Evolutionary conservation across 2,888 invertebrate genomes (phyloP).

Genomic region (Papilio protenor): DNA sequence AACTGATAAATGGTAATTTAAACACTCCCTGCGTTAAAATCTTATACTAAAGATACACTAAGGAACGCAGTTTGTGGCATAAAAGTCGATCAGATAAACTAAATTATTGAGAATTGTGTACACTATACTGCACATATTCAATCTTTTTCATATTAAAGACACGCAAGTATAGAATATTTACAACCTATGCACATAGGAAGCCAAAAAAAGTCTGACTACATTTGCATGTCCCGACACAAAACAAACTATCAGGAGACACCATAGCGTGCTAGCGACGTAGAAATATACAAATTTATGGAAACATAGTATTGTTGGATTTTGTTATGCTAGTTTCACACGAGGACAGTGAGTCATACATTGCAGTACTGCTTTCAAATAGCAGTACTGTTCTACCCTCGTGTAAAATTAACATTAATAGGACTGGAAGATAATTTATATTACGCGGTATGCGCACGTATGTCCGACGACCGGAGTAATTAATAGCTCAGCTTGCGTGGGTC

Average conservation of each 20-base stretch:
- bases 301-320: slow-evolving; percentile 5
- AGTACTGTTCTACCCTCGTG: not conserved
- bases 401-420: not conserved
- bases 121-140: not conserved
- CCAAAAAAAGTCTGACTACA: slow-evolving; percentile 4
- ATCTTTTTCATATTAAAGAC: not conserved
- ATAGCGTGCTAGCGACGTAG: not conserved
- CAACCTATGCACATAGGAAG: slow-evolving; percentile 9
- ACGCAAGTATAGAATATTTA: slow-evolving; percentile 23
- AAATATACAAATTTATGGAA: slow-evolving; percentile 24
- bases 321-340: not conserved
- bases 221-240: slow-evolving; percentile 32
- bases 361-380: not conserved
- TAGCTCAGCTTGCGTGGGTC: slow-evolving; percentile 14
- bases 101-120: not conserved
- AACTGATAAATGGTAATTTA: not conserved
- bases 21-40: not conserved
- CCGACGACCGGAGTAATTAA: slow-evolving; percentile 10
- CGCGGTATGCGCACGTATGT: slow-evolving; percentile 9
- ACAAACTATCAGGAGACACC: slow-evolving; percentile 14
- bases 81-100: not conserved
- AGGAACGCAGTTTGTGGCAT: not conserved
- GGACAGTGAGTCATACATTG: not conserved
- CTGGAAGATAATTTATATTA: not conserved
- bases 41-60: not conserved